These are phyloP conservation scores for Diaperis boleti DNA, from an alignment of 2,888 invertebrate genomes.

Conservation along the genomic window DNA sequence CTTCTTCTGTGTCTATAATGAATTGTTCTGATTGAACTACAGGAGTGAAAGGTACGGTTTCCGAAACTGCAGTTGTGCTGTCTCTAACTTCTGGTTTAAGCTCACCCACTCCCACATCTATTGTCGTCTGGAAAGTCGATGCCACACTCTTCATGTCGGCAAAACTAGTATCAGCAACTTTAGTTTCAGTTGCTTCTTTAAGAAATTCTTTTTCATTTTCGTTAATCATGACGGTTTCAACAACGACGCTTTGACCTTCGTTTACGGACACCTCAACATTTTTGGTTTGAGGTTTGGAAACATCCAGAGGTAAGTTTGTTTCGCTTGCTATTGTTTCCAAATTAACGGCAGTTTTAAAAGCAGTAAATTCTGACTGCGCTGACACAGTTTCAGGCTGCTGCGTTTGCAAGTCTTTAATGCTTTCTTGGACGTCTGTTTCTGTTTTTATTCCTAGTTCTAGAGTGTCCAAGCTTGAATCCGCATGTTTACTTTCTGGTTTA, in stretches of 20 bases:
- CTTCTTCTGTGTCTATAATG: conserved; percentile 65
- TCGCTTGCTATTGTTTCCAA: conserved; percentile 67
- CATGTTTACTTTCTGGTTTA: conserved; percentile 61
- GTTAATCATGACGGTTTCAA: conserved; percentile 67
- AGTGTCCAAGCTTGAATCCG: conserved; percentile 61
- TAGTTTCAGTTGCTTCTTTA: conserved; percentile 59
- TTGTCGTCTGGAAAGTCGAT: conserved; percentile 48
- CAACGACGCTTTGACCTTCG: conserved; percentile 64
- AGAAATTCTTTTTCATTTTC: conserved; percentile 66
- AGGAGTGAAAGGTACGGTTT: conserved; percentile 61
- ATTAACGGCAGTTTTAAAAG: conserved; percentile 64
- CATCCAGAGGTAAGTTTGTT: conserved; percentile 61
- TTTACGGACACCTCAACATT: conserved; percentile 64
- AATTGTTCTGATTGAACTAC: conserved; percentile 61
- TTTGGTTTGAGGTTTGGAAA: conserved; percentile 60
- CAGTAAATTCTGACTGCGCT: conserved; percentile 61
- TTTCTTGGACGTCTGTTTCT: conserved; percentile 65
- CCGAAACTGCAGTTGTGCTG: conserved; percentile 52
- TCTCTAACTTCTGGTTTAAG: conserved; percentile 49
- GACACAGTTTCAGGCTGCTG: conserved; percentile 57
- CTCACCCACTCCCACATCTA: conserved; percentile 44
- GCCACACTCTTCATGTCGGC: conserved; percentile 64
- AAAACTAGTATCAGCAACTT: conserved; percentile 57
- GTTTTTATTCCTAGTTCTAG: conserved; percentile 67
- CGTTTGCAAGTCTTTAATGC: conserved; percentile 61